Base-by-base conservation (phyloP, 2,888 invertebrate genomes). In the Tryphoninae sp. region DNA sequence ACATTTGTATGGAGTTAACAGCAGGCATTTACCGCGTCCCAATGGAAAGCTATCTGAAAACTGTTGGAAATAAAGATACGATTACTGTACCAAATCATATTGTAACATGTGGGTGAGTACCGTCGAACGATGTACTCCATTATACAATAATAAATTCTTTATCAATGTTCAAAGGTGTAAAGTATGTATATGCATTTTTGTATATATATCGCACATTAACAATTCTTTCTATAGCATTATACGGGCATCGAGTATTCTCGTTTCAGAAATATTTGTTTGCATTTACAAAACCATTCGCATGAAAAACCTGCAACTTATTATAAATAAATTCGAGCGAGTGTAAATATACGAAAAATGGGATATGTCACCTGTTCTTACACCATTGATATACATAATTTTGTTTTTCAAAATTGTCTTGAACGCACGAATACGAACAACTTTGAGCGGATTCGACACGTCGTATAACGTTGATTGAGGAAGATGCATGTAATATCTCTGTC, bases 31-130 rank as follows among this genome's bases (percentile, higher is more conserved):
- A 89, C 90, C 88, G 87, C 88, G 86, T 90, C 90, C 91, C 88
- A 89, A 88, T 90, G 91, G 89, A 90, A 91, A 92, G 90, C 90
- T 92, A 92, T 91, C 89, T 91, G 90, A 91, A 91, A 92, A 91
- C 91, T 90, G 90, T 91, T 91, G 91, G 91, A 91, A 92, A 92
- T 91, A 91, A 90, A 91, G 87, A 90, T 89, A 90, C 84, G 86
- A 91, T 90, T 89, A 89, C 88, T 88, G 87, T 88, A 89, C 89
- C 87, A 87, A 87, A 84, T 85, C 80, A 59, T 80, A 68, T 84
- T 69, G 75, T 75, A 72, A 72, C 71, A 59, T 55, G 69, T 71
- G 45, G 26, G 40, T 42, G 59, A 83, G 74, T 78, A 69, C 40
- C 68, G 23, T 26, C 26, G 49, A 64, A 49, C 33, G 23, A 62